These are phyloP conservation scores for Aurelia coerulea DNA, from an alignment of 30 jellyfish, hydroid and myxozoan genomes.

Conservation along the genomic window DNA sequence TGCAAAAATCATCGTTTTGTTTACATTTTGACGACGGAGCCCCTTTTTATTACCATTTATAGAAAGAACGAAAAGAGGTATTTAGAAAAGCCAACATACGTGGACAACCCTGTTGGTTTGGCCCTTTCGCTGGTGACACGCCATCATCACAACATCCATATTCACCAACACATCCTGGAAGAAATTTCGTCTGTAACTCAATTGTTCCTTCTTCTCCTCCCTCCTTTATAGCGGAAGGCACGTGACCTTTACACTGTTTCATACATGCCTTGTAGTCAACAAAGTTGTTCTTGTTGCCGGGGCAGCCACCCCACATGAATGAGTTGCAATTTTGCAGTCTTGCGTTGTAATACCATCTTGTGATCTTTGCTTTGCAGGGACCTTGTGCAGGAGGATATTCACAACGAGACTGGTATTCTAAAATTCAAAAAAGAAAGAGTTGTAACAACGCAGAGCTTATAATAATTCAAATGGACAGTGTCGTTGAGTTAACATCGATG, in stretches of 20 bases:
- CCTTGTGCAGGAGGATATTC: constrained; percentile 88
- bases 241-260: constrained; percentile 45
- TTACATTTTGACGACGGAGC: no score
- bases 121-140: constrained; percentile 74
- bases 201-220: constrained; percentile 4
- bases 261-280: constrained; percentile 61
- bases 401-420: constrained; percentile 80
- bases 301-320: constrained; percentile 98
- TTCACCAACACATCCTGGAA: constrained; percentile 68
- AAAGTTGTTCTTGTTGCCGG: constrained; percentile 84
- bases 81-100: constrained; percentile 23
- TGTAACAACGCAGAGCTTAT: no score
- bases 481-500: no score
- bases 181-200: constrained; percentile 42
- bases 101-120: constrained; percentile 75
- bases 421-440: no score
- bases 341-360: constrained; percentile 88
- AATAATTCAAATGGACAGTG: no score
- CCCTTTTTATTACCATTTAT: no score
- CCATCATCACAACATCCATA: constrained; percentile 83
- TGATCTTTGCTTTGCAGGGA: constrained; percentile 83
- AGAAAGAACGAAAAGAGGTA: no score
- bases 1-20: no score
- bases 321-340: constrained; percentile 60
- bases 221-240: constrained; percentile 5